Base-by-base conservation (phyloP, 2,113 vertebrate species). In the Microtus pennsylvanicus region DNA sequence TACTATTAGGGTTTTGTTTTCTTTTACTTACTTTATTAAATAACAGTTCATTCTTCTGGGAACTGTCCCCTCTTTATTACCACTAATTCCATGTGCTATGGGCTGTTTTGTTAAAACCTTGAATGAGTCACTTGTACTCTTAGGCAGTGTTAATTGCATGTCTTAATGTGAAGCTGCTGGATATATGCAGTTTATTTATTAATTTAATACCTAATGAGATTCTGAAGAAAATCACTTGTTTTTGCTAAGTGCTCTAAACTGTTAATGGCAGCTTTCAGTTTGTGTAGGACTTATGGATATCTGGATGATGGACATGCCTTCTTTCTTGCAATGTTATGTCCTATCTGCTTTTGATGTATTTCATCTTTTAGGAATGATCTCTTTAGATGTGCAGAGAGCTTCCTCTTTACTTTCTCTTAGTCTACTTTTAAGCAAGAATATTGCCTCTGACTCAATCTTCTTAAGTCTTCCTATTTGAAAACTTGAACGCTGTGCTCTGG, bases 391-490 rank as follows among this genome's bases (percentile, higher is more conserved):
- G n/a, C 55, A 19, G 47, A 19, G 47, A 91, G 24, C 47, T 52
- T 91, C 28, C 92, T 80, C 93, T 87, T 87, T 90, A 76, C 50
- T 35, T 89, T 16, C 7, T 7, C 30, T 93, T 83, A 70, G 38
- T 91, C 38, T 94, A 9, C 67, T 61, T 38, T 95, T 63, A 78
- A 52, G n/a, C 67, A 78, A 47, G 35, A 61, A 75, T 94, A 11
- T 82, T 65, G 7, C 52, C 11, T 87, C 33, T 50, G 14, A 3
- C 3, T 86, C 33, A 75, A 8, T 26, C 17, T 77, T 74, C 55
- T 91, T 87, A 92, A 93, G 61, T 89, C 33, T 81, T 93, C 63
- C 52, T 28, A 50, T 65, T 92, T n/a, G 16, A 45, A 82, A 67
- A 17, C 35, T 69, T 58, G 12, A 50, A 82, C 17, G 33, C 87